Evolutionary conservation across 92 coral and sea anemone genomes (phyloP).

Genomic region (Porites rus): DNA sequence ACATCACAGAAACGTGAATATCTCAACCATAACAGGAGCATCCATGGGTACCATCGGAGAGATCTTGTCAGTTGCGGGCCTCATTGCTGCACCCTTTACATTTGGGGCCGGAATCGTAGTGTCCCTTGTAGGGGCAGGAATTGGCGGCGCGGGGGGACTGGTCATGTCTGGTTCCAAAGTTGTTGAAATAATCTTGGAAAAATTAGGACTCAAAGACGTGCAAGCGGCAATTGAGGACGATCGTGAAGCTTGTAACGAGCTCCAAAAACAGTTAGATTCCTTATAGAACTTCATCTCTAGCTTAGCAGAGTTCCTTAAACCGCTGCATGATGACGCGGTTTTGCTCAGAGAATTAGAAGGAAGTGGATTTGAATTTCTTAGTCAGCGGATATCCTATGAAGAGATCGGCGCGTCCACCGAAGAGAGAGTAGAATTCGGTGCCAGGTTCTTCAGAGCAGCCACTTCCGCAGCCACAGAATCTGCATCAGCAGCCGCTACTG

Average conservation of each 20-base stretch:
- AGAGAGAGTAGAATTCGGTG: slow-evolving; percentile 47
- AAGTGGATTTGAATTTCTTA: slow-evolving; percentile 24
- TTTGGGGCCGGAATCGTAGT: slow-evolving; percentile 63
- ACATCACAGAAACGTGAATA: slow-evolving; percentile 50
- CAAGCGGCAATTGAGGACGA: slow-evolving; percentile 54
- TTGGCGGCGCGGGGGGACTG: slow-evolving; percentile 69
- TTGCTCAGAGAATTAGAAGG: slow-evolving; percentile 44
- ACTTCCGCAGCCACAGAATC: slow-evolving; percentile 33
- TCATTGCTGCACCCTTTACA: slow-evolving; percentile 61
- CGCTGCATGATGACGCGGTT: slow-evolving; percentile 28
- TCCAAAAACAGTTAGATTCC: slow-evolving; percentile 10
- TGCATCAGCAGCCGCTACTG: slow-evolving; percentile 45
- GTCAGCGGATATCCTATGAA: neutral
- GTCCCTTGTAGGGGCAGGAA: slow-evolving; percentile 65
- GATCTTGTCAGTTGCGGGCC: slow-evolving; percentile 46
- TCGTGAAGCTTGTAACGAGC: slow-evolving; percentile 26
- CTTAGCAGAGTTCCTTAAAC: slow-evolving; percentile 12
- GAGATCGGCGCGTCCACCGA: slow-evolving; percentile 29
- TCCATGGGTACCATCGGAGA: neutral
- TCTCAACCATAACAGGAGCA: no score
- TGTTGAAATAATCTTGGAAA: slow-evolving; percentile 43
- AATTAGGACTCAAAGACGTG: slow-evolving; percentile 46
- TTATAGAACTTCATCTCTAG: slow-evolving; percentile 12
- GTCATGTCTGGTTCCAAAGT: slow-evolving; percentile 57
- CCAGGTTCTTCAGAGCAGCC: slow-evolving; percentile 23